phyloP scores from a whole-genome alignment of 2,797 vertebrate species.

The Ctenochaetus hawaiiensis region DNA sequence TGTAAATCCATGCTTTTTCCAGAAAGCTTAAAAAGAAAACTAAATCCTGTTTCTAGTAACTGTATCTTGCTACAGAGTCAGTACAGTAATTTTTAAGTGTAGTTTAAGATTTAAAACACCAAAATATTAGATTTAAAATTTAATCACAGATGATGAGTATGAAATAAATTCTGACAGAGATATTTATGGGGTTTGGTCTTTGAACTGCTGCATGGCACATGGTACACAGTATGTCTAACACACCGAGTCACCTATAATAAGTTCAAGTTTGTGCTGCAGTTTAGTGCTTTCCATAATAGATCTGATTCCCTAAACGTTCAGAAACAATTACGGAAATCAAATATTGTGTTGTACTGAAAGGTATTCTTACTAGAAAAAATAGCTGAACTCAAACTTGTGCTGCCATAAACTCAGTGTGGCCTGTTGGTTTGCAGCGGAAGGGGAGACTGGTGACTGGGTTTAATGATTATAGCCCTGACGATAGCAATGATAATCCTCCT shows the following conservation, averaged over 20 bases:
- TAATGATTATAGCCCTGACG: constrained; percentile 78
- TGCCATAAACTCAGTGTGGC: constrained; percentile 49
- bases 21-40: no score
- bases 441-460: constrained; percentile 56
- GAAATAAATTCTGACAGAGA: background rate
- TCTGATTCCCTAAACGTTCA: constrained; percentile 24
- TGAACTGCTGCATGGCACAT: background rate
- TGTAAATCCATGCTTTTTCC: background rate
- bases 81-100: background rate
- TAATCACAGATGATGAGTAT: background rate
- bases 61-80: background rate
- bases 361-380: constrained; percentile 16
- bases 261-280: constrained; percentile 25
- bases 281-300: constrained; percentile 26
- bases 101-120: background rate
- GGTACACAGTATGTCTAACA: background rate
- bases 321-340: constrained; percentile 34
- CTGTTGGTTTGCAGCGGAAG: constrained; percentile 40
- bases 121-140: background rate
- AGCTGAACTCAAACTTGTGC: constrained; percentile 35
- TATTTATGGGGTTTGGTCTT: background rate
- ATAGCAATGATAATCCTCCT: constrained; percentile 77
- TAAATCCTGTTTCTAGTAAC: no score
- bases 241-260: constrained; percentile 16
- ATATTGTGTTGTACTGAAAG: constrained; percentile 5